Percentiles rank a stretch among this genome's conserved stretches.
Evolutionary conservation across 2,797 vertebrate species (phyloP).

Genomic region (Hypotaenidia philippensis): DNA sequence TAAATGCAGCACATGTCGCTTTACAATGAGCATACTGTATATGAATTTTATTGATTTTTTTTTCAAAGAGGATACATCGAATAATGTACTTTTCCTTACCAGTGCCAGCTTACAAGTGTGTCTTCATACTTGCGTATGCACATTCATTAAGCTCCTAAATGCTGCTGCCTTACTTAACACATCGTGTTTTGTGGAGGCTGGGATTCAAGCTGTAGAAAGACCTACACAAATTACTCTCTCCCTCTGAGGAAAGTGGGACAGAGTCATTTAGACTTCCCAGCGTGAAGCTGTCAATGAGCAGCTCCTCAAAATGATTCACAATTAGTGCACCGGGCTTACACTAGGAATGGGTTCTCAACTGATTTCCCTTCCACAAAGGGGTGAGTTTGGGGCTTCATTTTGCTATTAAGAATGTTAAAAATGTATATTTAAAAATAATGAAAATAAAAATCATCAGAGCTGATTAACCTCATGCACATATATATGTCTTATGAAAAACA

Average conservation of each 20-base stretch:
- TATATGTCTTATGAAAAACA: neutral
- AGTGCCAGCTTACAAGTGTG: conserved; percentile 47
- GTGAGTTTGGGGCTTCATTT: neutral
- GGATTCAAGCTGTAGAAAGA: conserved; percentile 41
- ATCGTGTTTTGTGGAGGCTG: conserved; percentile 32
- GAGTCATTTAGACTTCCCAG: conserved; percentile 49
- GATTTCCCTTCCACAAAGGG: conserved; percentile 4
- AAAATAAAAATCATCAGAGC: neutral
- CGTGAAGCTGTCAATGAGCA: conserved; percentile 26
- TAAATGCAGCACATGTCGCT: conserved; percentile 77
- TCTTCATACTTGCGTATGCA: conserved; percentile 55
- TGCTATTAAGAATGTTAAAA: neutral
- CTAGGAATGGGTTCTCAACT: neutral
- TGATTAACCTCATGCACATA: neutral
- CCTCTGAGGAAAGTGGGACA: conserved; percentile 37
- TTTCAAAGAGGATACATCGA: conserved; percentile 71
- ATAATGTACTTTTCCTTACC: conserved; percentile 64
- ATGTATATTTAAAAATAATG: neutral
- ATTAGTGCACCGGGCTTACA: conserved; percentile 23
- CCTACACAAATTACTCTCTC: conserved; percentile 38
- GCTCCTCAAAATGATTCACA: conserved; percentile 58
- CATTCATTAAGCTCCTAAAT: conserved; percentile 48
- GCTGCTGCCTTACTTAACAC: conserved; percentile 45
- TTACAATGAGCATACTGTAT: conserved; percentile 74
- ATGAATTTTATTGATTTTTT: conserved; percentile 77